phyloP scores from a whole-genome alignment of 2,888 invertebrate species.

The Apoda limacodes region DNA sequence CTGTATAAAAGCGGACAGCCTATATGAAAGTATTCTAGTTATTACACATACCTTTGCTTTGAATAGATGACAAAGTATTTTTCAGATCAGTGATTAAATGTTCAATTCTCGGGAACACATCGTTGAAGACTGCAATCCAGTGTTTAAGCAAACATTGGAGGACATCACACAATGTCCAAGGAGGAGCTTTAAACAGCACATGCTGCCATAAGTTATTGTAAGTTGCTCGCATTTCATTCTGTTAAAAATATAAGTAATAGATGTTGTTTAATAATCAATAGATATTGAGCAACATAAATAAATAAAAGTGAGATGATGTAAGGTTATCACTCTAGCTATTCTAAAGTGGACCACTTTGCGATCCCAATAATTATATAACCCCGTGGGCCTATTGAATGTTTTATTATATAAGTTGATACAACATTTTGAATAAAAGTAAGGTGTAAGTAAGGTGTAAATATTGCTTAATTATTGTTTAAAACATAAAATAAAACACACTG shows the following conservation, averaged over 20 bases:
- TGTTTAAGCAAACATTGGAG: conserved; percentile 68
- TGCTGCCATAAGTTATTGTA: conserved; percentile 66
- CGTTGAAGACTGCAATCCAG: conserved; percentile 71
- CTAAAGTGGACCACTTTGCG: background rate
- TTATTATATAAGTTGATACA: no score
- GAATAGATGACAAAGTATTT: conserved; percentile 29
- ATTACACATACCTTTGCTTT: conserved; percentile 35
- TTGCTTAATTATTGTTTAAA: no score
- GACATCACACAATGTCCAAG: conserved; percentile 67
- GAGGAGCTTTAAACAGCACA: conserved; percentile 63
- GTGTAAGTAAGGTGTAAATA: no score
- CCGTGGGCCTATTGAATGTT: no score
- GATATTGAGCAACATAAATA: background rate
- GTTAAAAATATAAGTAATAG: conserved; percentile 22
- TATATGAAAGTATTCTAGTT: no score
- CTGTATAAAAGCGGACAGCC: no score
- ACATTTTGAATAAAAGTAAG: no score
- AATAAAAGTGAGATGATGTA: background rate
- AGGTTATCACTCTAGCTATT: background rate
- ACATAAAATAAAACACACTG: no score
- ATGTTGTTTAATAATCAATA: background rate
- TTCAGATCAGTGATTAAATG: conserved; percentile 43
- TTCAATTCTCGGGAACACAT: conserved; percentile 57
- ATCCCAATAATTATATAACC: no score
- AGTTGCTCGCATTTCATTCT: conserved; percentile 68